These are phyloP conservation scores for Clarias magur DNA, from an alignment of 2,113 vertebrate genomes.

Conservation along the genomic window DNA sequence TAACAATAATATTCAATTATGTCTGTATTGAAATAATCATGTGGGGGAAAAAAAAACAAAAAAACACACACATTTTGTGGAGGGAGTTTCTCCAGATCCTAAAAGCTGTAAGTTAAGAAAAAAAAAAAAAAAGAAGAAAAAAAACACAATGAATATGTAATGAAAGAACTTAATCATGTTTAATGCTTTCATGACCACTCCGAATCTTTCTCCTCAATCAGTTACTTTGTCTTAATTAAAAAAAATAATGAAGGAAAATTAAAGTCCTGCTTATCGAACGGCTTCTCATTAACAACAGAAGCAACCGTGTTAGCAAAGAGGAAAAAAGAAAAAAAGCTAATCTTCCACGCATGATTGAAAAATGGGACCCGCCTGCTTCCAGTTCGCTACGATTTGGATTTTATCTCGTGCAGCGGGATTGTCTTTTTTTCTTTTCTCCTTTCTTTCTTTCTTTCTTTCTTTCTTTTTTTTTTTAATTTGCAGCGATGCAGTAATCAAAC, in stretches of 20 bases:
- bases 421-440: background rate
- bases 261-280: background rate
- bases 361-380: conserved; percentile 4
- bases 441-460: background rate
- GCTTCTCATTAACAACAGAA: background rate
- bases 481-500: background rate
- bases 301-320: background rate
- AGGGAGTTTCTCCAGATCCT: background rate
- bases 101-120: background rate
- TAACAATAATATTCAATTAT: background rate
- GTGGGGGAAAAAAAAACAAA: no score
- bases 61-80: background rate
- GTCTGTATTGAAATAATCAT: background rate
- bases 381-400: background rate
- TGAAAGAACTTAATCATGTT: conserved; percentile 40
- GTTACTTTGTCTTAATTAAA: conserved; percentile 9
- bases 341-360: background rate
- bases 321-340: background rate
- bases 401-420: conserved; percentile 29
- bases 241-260: background rate
- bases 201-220: conserved; percentile 29
- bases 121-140: conserved; percentile 11
- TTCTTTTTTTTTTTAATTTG: background rate
- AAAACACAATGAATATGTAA: background rate
- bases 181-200: conserved; percentile 40